phyloP scores from a whole-genome alignment of 2,797 vertebrate species.

The Ceryle rudis region DNA sequence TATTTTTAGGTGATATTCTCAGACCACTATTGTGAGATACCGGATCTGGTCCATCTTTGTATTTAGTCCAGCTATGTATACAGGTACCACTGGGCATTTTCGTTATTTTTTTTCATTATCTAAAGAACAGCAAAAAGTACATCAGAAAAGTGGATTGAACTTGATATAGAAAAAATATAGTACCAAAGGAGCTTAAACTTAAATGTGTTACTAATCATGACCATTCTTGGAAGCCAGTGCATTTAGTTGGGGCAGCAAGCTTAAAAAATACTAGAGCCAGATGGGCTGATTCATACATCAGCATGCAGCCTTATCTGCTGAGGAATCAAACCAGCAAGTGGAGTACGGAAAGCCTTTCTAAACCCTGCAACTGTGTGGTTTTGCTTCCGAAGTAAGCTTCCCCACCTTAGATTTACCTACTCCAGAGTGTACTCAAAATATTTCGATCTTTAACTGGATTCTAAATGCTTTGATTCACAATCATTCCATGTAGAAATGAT shows the following conservation, averaged over 20 bases:
- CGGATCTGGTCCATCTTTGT: background rate
- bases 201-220: conserved; percentile 48
- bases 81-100: background rate
- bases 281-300: conserved; percentile 31
- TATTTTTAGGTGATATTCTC: background rate
- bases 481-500: background rate
- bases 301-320: background rate
- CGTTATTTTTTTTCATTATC: background rate
- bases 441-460: background rate
- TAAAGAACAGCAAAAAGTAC: background rate
- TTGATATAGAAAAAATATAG: background rate
- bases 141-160: background rate
- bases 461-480: background rate
- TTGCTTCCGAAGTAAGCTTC: background rate
- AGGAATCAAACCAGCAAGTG: conserved; percentile 43
- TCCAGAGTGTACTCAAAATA: background rate
- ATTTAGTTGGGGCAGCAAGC: background rate
- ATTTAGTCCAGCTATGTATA: background rate
- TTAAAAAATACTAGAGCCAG: conserved; percentile 40
- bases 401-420: background rate
- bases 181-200: background rate
- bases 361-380: background rate
- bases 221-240: conserved; percentile 40
- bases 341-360: background rate
- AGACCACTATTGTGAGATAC: background rate